Percentiles rank a stretch among this genome's conserved stretches.
Conservation (phyloP, 2,113 vertebrate genomes). For the Petrocephalus zakoni region DNA sequence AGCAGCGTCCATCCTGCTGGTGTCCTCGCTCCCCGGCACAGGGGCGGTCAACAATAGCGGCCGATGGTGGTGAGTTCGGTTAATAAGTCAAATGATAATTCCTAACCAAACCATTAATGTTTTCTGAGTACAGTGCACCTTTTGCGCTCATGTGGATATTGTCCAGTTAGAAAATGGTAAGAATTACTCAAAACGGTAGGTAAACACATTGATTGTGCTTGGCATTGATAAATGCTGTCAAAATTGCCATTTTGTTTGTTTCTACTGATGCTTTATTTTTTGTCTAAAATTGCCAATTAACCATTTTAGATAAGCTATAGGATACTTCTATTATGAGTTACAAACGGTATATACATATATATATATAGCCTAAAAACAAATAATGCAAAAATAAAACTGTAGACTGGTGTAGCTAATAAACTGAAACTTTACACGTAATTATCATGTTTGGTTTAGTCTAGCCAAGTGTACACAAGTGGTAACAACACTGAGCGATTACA, state of each 20-base stretch:
- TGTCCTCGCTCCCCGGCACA: slow-evolving; percentile 78
- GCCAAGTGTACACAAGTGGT: background rate
- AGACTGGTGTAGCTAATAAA: background rate
- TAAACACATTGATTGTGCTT: background rate
- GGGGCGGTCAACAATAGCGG: slow-evolving; percentile 85
- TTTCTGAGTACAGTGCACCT: background rate
- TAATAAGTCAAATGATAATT: background rate
- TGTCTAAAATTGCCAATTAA: background rate
- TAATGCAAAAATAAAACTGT: background rate
- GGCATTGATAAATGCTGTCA: background rate
- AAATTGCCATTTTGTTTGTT: background rate
- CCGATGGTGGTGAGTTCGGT: slow-evolving; percentile 79
- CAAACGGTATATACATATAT: background rate
- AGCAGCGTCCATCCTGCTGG: slow-evolving; percentile 77
- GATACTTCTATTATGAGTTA: background rate
- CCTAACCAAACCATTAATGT: background rate
- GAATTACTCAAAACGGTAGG: background rate
- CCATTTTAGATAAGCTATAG: background rate
- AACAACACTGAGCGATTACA: background rate
- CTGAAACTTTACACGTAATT: background rate
- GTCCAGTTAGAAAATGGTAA: background rate
- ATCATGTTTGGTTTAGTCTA: background rate
- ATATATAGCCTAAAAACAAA: background rate
- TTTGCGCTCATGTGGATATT: background rate
- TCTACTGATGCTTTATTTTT: background rate